phyloP scores from a whole-genome alignment of 37 sponge, comb jelly and placozoan species.

The Chondrilla cf. caribensis region DNA sequence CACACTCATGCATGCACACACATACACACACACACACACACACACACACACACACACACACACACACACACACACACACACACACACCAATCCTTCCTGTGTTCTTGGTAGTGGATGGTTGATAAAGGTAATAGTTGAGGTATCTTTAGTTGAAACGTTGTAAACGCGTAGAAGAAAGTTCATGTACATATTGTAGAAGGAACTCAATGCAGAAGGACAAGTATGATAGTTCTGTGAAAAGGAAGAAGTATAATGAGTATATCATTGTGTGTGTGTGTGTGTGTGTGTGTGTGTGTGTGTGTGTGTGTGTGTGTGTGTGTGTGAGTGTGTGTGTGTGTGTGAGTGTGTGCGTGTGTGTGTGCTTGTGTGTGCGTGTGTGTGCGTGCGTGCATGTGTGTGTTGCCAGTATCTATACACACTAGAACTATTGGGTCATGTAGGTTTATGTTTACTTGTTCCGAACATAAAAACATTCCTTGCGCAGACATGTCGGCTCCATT shows the following conservation, averaged over 20 bases:
- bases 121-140: background rate
- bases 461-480: no score
- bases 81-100: background rate
- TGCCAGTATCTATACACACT: no score
- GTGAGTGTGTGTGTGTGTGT: constrained; percentile 19
- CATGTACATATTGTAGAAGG: background rate
- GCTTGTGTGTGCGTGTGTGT: background rate
- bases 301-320: constrained; percentile 11
- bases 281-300: no score
- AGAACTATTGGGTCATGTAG: no score
- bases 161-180: background rate
- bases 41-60: constrained; percentile 22
- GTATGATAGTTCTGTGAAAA: background rate
- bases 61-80: background rate
- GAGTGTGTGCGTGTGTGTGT: constrained; percentile 13
- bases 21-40: constrained; percentile 20
- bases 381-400: background rate
- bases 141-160: background rate
- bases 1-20: constrained; percentile 5
- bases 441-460: no score
- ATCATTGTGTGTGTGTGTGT: no score
- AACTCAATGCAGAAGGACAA: background rate
- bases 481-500: no score
- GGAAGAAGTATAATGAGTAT: background rate
- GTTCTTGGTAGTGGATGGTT: background rate